Conservation (phyloP, 1,140 invertebrate species). For the Drosophila pallidifrons region DNA sequence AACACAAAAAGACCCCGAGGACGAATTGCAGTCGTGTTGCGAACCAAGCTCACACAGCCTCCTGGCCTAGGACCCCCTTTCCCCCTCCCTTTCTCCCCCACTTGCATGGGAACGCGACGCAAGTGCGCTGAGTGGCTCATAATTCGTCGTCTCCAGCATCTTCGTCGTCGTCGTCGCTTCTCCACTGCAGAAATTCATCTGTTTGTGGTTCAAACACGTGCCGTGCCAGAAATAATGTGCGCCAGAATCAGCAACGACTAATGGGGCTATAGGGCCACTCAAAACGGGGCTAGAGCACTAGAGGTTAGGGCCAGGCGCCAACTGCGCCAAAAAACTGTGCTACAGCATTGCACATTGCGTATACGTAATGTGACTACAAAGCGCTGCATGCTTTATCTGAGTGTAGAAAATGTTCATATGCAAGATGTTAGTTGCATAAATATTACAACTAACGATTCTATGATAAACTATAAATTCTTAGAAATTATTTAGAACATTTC, state of each 20-base stretch:
- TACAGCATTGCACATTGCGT: conserved; percentile 16
- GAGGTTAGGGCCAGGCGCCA: background rate
- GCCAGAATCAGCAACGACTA: conserved; percentile 65
- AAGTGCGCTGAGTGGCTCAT: conserved; percentile 76
- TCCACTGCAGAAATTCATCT: conserved; percentile 78
- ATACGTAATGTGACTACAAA: conserved; percentile 1
- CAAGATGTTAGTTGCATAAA: background rate
- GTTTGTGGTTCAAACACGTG: conserved; percentile 78
- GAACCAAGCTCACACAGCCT: conserved; percentile 31
- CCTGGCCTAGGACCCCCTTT: conserved; percentile 20
- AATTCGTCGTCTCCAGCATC: conserved; percentile 62
- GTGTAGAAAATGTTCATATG: too few species aligned
- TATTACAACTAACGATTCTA: background rate
- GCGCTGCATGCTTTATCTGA: background rate
- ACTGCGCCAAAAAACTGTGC: conserved; percentile 35
- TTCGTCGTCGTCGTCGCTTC: conserved; percentile 43
- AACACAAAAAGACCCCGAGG: conserved; percentile 80
- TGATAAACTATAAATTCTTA: background rate
- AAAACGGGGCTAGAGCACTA: background rate
- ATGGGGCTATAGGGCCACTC: conserved; percentile 49
- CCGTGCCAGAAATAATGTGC: conserved; percentile 74
- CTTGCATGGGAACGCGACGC: conserved; percentile 40
- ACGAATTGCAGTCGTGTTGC: conserved; percentile 71
- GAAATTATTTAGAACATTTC: too few species aligned
- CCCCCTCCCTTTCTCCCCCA: background rate